Evolutionary conservation across 2,888 invertebrate species (phyloP), one percentile per base, ranked within the genome.

Genomic region (Nemotelus nigrinus): DNA sequence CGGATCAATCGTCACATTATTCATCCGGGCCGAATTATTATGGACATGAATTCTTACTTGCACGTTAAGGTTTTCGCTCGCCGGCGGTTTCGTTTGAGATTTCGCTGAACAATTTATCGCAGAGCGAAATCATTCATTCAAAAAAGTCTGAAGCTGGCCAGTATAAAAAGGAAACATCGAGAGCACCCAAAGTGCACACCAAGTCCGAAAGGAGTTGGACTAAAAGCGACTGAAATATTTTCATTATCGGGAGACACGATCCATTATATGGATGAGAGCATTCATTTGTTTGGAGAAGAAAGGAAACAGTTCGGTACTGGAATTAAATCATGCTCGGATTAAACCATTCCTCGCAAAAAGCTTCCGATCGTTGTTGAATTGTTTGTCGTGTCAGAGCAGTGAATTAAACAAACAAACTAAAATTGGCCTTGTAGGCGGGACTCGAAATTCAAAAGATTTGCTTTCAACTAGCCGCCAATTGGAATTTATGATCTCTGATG

Each of bases 11-110:
- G 68, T 39, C 50, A 25, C 60, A 72, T 72, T 60, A 72, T 57
- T 72, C 72, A 58, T 72, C 47, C 58, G 3, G 57, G 44, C 58
- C 57, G 72, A 72, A 72, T 72, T 72, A 72, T 72, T 72, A 60
- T 58, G 58, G 60, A 58, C 57, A 47, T 72, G 68, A 68, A 50
- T 50, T 45, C 47, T 47, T 45, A 65, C 65, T 65, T 65, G 65
- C 47, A 65, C 25, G 25, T 25, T 57, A 7, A n/a, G 65, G 47
- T 65, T 45, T 44, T 45, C 39, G 44, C n/a, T 7, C 8, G 44
- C 5, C 53, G 68, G 48, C 68, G 68, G 68, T 68, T 41, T 68
- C 68, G 68, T 68, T 68, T 68, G 68, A 68, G 53, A 50, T 50
- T n/a, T 41, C 25, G 8, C 53, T 50, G 50, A 68, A 48, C 48